phyloP scores from a whole-genome alignment of 1,140 invertebrate species.

The Lasioglossum baleicum region DNA sequence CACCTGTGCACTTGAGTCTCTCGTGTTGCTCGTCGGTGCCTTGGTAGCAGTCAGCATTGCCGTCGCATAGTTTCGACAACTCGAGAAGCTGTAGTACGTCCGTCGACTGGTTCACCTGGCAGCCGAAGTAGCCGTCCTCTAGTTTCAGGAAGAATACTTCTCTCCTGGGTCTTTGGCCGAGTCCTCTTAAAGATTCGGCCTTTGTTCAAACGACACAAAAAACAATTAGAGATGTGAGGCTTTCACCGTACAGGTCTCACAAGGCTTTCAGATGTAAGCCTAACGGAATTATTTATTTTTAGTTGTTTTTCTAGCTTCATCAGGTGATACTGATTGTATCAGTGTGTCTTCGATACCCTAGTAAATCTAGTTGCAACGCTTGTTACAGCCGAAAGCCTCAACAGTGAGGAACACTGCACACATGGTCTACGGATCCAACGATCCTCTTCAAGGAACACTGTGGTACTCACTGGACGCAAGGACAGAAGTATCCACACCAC shows the following conservation, averaged over 20 bases:
- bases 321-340: too few species aligned
- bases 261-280: too few species aligned
- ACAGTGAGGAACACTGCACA: too few species aligned
- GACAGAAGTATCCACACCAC: conserved; percentile 84
- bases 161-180: conserved; percentile 89
- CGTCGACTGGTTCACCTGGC: conserved; percentile 97
- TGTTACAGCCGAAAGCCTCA: too few species aligned
- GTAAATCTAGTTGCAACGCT: too few species aligned
- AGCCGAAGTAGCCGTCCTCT: conserved; percentile 98
- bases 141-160: conserved; percentile 98
- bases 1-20: conserved; percentile 96
- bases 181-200: conserved; percentile 87
- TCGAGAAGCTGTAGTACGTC: conserved; percentile 96
- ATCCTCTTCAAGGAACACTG: too few species aligned
- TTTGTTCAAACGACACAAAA: conserved; percentile 60
- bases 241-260: too few species aligned
- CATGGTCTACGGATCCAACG: too few species aligned
- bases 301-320: too few species aligned
- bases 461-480: conserved; percentile 80
- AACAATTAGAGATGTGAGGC: too few species aligned
- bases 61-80: conserved; percentile 96
- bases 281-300: too few species aligned
- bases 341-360: too few species aligned
- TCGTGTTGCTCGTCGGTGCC: conserved; percentile 93
- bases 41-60: conserved; percentile 92